phyloP scores from a whole-genome alignment of 1,140 invertebrate genomes.

The Patella vulgata region DNA sequence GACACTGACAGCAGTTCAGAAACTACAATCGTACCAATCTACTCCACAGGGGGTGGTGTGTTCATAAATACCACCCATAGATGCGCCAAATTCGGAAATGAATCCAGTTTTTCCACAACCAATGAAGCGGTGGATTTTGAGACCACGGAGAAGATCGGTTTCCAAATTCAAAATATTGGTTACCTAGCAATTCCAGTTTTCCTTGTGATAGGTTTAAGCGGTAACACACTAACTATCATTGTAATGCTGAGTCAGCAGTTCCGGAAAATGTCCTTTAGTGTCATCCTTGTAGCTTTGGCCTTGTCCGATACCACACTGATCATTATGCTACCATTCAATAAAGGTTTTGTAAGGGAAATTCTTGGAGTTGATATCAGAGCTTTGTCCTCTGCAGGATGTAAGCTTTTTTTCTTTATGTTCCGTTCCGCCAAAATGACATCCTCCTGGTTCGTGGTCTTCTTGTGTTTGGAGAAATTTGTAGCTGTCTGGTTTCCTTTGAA shows the following conservation, averaged over 20 bases:
- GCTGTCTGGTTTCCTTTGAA: constrained; percentile 47
- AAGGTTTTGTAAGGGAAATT: constrained; percentile 28
- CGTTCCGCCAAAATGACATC: constrained; percentile 49
- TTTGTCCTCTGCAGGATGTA: constrained; percentile 27
- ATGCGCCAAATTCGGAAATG: too few species aligned
- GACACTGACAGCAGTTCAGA: too few species aligned
- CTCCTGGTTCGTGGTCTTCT: constrained; percentile 47
- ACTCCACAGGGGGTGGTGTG: too few species aligned
- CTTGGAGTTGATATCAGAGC: constrained; percentile 38
- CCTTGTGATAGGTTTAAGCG: constrained; percentile 32
- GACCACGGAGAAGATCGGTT: too few species aligned
- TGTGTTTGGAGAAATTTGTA: constrained; percentile 46
- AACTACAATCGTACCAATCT: too few species aligned
- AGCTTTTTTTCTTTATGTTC: constrained; percentile 42
- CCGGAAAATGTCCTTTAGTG: constrained; percentile 20
- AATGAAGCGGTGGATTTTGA: too few species aligned
- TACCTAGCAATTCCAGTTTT: constrained; percentile 27
- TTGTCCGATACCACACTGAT: constrained; percentile 37
- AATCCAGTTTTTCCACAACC: too few species aligned
- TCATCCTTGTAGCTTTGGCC: constrained; percentile 35
- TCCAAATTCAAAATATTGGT: too few species aligned
- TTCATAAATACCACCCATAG: too few species aligned
- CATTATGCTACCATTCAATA: constrained; percentile 37
- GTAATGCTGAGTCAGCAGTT: constrained; percentile 27
- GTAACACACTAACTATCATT: constrained; percentile 37